A percentile compares a stretch with the other conserved stretches of the same genome.
phyloP scores from a whole-genome alignment of 2,113 vertebrate genomes.

The Nothocercus nigrocapillus region DNA sequence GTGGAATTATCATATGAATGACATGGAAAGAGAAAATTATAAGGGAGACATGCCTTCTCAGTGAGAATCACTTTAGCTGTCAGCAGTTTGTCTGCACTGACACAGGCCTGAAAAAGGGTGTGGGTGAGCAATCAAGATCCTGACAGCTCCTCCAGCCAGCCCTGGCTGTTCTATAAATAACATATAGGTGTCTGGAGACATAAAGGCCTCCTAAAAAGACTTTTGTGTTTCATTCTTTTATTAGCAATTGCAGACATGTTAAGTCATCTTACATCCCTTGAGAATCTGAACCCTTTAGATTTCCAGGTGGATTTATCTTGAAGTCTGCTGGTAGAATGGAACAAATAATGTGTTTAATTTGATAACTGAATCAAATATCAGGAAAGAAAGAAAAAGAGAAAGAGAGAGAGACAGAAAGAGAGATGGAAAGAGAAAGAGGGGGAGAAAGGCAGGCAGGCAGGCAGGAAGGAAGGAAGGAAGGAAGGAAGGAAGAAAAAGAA shows the following conservation, averaged over 20 bases:
- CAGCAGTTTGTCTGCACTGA: neutral
- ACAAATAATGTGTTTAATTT: neutral
- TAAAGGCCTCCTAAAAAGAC: neutral
- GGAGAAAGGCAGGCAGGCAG: too few relatives aligned
- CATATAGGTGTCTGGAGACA: neutral
- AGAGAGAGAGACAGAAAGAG: too few relatives aligned
- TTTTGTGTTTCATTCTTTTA: neutral
- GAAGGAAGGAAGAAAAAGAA: too few relatives aligned
- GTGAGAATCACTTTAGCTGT: neutral
- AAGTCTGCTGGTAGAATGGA: neutral
- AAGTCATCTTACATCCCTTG: neutral
- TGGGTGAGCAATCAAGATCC: neutral
- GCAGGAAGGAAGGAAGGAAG: too few relatives aligned
- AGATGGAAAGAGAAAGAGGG: too few relatives aligned
- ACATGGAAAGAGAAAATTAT: neutral
- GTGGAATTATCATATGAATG: neutral
- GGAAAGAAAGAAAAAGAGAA: fast-evolving
- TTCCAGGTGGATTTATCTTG: neutral
- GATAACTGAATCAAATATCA: neutral
- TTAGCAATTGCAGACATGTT: neutral
- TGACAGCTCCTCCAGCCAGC: neutral
- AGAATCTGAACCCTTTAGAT: neutral
- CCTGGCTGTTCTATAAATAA: neutral
- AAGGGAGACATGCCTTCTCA: neutral
- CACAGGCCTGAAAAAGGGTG: neutral